Conservation (phyloP, 2,113 vertebrate species). For the Chamaetylas fuelleborni region DNA sequence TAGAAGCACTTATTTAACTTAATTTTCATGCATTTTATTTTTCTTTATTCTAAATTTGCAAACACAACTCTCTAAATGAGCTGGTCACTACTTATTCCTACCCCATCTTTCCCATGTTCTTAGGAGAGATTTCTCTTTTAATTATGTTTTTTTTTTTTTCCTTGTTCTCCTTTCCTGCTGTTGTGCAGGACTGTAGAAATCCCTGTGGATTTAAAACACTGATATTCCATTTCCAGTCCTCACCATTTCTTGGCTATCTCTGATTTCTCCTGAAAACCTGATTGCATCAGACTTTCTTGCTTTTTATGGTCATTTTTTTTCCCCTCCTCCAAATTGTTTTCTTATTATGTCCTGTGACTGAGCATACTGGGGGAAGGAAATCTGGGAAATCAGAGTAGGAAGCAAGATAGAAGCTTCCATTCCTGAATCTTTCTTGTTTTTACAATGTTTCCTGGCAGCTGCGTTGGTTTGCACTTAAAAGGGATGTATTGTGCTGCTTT, state of each 20-base stretch:
- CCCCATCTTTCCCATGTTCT: background rate
- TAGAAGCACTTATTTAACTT: background rate
- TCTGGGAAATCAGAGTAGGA: conserved; percentile 42
- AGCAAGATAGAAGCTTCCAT: conserved; percentile 39
- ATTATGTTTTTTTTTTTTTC: background rate
- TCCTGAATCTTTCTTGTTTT: conserved; percentile 37
- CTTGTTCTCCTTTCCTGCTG: background rate
- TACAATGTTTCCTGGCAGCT: conserved; percentile 43
- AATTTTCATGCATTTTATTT: background rate
- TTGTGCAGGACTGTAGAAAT: background rate
- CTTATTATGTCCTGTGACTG: conserved; percentile 9
- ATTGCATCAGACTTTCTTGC: background rate
- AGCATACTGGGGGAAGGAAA: conserved; percentile 32
- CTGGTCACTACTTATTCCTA: background rate
- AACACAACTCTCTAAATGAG: background rate
- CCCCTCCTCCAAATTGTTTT: background rate
- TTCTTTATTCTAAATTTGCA: background rate
- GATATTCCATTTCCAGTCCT: background rate
- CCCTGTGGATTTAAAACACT: background rate
- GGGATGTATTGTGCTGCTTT: conserved; percentile 4
- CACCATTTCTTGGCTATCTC: background rate
- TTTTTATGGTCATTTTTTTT: background rate
- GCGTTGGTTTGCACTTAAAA: background rate
- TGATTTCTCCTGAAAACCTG: background rate
- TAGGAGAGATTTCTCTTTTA: background rate